Evolutionary conservation across 2,113 vertebrate genomes (phyloP), one percentile per base, ranked within the genome.

Genomic region (Mormoops blainvillei): DNA sequence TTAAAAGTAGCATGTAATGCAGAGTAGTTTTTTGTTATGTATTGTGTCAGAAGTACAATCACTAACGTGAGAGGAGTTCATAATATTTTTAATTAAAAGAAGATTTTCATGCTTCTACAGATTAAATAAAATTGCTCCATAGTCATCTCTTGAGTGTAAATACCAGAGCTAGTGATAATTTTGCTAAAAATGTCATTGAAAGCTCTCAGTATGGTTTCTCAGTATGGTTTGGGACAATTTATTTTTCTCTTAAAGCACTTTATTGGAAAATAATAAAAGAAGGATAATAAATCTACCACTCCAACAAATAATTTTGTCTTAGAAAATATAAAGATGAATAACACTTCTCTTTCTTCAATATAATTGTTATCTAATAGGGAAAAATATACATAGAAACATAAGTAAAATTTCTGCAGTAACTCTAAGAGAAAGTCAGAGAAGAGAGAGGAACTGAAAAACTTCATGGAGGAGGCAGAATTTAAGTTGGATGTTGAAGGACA

Each of bases 31-130:
- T 84, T 83, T 65, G 38, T 76, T 58, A 87, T 31, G 16, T 20
- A 48, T 85, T 52, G 5, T 94, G 28, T 84, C 63, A 92, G 70
- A 82, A 74, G 14, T 45, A 33, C 18, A 90, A 71, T 84, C 2
- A 67, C 24, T 56, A 54, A 26, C 33, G 83, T 63, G 70, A 58
- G 81, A 22, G 31, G 19, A 38, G 22, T 65, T 95, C 11, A 67
- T 81, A 73, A 33, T 87, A 63, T 77, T 84, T 93, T 96, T 87
- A 87, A 96, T 97, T 89, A 92, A 87, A 96, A 95, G 45, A 43
- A 86, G 67, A 84, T 92, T 89, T 97, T 94, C 84, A 73, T 95
- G 52, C 82, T 67, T 96, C 61, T 28, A 54, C 87, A 96, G 78
- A 94, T 87, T 54, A 96, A 18, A 19, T 58, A 41, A 91, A 78